Percentiles rank a stretch among this genome's conserved stretches.
Evolutionary conservation across 2,888 invertebrate species (phyloP).

Genomic region (Unio delphinus): DNA sequence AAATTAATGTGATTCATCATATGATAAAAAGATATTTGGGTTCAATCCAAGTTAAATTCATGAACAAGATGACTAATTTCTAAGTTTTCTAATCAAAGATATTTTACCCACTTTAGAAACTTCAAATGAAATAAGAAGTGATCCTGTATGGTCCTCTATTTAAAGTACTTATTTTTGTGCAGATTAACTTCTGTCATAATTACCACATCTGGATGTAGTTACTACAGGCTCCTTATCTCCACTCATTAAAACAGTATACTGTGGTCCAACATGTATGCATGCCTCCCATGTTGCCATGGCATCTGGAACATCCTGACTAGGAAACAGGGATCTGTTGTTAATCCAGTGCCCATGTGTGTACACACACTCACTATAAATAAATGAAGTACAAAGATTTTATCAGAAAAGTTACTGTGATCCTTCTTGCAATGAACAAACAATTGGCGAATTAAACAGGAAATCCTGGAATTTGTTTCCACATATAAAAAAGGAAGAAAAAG

Average conservation of each 20-base stretch:
- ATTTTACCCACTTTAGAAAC: too few relatives aligned
- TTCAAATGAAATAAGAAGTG: too few relatives aligned
- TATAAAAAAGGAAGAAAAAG: slow-evolving; percentile 1
- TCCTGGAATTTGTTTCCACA: not conserved
- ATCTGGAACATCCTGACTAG: slow-evolving; percentile 72
- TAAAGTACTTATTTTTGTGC: not conserved
- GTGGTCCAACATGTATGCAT: slow-evolving; percentile 40
- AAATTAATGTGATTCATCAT: too few relatives aligned
- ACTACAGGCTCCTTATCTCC: slow-evolving; percentile 57
- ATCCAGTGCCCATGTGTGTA: slow-evolving; percentile 71
- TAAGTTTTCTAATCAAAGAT: too few relatives aligned
- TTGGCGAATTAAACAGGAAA: not conserved
- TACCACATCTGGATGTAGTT: not conserved
- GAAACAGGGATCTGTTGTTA: slow-evolving; percentile 72
- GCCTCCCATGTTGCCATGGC: slow-evolving; percentile 73
- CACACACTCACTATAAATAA: slow-evolving; percentile 58
- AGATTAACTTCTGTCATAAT: not conserved
- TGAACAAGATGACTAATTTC: too few relatives aligned
- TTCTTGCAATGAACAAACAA: not conserved
- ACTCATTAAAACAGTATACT: slow-evolving; percentile 63
- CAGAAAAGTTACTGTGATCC: too few relatives aligned
- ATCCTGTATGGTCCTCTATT: not conserved
- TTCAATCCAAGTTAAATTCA: too few relatives aligned
- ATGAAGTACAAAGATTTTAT: too few relatives aligned
- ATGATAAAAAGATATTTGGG: too few relatives aligned